phyloP scores from a whole-genome alignment of 2,113 vertebrate species.

The Cyanistes caeruleus region DNA sequence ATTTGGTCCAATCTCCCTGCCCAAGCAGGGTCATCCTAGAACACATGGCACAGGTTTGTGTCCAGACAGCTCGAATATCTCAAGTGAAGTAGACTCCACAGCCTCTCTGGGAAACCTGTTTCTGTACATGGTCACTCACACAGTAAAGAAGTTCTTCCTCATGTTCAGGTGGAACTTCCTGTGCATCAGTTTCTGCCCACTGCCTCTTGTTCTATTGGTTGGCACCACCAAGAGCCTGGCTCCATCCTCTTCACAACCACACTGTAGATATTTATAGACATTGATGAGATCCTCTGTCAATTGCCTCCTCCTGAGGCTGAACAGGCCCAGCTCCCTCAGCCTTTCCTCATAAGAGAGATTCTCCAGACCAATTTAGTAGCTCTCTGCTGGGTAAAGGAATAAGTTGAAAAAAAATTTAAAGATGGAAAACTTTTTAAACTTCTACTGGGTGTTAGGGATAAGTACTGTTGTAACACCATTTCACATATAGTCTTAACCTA shows the following conservation, averaged over 20 bases:
- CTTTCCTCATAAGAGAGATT: neutral
- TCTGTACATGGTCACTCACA: neutral
- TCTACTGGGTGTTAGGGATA: neutral
- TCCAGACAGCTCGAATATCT: neutral
- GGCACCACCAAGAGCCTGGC: neutral
- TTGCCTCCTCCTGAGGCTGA: accelerated
- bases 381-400: neutral
- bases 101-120: neutral
- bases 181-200: neutral
- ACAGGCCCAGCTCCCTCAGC: neutral
- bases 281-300: neutral
- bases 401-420: neutral
- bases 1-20: neutral
- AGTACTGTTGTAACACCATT: neutral
- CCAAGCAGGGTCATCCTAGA: neutral
- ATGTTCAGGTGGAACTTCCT: neutral
- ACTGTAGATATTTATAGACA: neutral
- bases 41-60: neutral
- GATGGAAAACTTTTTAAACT: neutral
- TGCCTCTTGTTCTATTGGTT: neutral
- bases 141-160: neutral
- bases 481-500: neutral
- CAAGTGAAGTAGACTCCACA: neutral
- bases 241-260: neutral
- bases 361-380: neutral